Percentiles rank a stretch among this genome's conserved stretches.
Evolutionary conservation across 2,888 invertebrate genomes (phyloP).

Genomic region (Tetramorium bicarinatum): DNA sequence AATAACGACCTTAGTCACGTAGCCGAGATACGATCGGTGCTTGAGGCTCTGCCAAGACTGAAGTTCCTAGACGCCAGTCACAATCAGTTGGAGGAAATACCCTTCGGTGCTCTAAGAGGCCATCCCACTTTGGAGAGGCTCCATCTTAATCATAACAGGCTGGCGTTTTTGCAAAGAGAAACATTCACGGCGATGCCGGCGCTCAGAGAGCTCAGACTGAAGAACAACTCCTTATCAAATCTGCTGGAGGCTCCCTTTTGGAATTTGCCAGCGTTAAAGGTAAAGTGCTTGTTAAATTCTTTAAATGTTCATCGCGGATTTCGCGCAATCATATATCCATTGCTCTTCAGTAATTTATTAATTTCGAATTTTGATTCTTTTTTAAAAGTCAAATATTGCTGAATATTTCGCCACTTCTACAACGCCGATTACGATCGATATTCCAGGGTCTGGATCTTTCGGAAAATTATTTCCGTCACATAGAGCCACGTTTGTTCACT

Average conservation of each 20-base stretch:
- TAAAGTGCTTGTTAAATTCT: conserved; percentile 63
- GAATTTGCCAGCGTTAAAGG: conserved; percentile 94
- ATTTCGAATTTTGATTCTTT: neutral
- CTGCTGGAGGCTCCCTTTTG: conserved; percentile 92
- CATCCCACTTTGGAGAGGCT: conserved; percentile 93
- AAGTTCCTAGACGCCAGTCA: conserved; percentile 93
- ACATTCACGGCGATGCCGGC: conserved; percentile 95
- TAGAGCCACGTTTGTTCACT: conserved; percentile 91
- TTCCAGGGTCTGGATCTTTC: conserved; percentile 92
- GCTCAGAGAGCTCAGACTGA: conserved; percentile 92
- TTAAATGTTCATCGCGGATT: neutral
- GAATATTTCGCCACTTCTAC: neutral
- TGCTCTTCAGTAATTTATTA: neutral
- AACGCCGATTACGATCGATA: neutral
- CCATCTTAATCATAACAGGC: conserved; percentile 93
- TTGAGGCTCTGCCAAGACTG: conserved; percentile 92
- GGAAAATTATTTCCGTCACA: conserved; percentile 90
- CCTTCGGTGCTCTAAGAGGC: conserved; percentile 92
- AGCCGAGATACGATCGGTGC: conserved; percentile 91
- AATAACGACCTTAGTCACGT: conserved; percentile 93
- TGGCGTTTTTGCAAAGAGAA: conserved; percentile 92
- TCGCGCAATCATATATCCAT: neutral
- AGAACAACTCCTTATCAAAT: conserved; percentile 94
- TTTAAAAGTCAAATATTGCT: neutral
- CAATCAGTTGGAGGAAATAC: conserved; percentile 92